Conservation (phyloP, 2,888 invertebrate species). For the Blera fallax region DNA sequence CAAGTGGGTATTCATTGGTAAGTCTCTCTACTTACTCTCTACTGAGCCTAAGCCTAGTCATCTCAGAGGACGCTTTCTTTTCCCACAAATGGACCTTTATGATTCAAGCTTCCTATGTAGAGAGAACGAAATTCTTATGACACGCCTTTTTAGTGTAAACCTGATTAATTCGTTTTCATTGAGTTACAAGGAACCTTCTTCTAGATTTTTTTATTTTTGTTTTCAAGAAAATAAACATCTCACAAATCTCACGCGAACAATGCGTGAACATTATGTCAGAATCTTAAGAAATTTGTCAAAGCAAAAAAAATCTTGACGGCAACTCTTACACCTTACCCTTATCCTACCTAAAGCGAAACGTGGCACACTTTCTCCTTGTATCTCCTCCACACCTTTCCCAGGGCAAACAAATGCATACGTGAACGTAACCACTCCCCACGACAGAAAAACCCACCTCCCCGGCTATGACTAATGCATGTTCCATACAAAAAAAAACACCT, state of each 20-base stretch:
- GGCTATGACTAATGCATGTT: slow-evolving; percentile 3
- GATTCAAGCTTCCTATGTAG: no score
- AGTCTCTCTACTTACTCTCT: no score
- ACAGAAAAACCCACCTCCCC: not conserved
- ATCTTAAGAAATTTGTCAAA: not conserved
- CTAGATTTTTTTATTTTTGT: not conserved
- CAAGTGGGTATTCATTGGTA: no score
- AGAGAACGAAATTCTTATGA: no score
- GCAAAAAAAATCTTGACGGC: not conserved
- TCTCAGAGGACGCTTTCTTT: no score
- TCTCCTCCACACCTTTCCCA: not conserved
- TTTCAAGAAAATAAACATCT: not conserved
- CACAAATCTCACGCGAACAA: not conserved
- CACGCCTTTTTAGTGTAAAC: no score
- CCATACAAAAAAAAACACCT: not conserved
- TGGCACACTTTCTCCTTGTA: not conserved
- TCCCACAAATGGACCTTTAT: no score
- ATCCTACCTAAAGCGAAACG: not conserved
- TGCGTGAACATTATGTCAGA: not conserved
- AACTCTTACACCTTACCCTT: no score
- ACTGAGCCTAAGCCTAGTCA: no score
- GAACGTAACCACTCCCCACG: not conserved
- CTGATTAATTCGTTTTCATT: no score
- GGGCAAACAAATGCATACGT: not conserved
- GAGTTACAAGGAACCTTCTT: not conserved